Percentiles rank a stretch among this genome's conserved stretches.
Conservation (phyloP, 2,888 invertebrate genomes). For the Margaritifera margaritifera region DNA sequence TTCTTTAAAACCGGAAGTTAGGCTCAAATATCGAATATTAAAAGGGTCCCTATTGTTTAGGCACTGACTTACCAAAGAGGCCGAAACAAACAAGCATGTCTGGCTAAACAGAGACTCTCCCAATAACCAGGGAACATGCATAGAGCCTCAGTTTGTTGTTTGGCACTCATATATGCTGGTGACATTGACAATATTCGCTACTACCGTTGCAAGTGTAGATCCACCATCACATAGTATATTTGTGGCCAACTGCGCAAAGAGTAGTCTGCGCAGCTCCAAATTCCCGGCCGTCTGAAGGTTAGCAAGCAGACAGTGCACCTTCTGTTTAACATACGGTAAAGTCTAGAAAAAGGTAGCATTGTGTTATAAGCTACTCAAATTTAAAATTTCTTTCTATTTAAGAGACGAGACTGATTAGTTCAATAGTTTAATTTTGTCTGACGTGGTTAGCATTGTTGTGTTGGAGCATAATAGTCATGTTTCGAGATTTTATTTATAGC, state of each 20-base stretch:
- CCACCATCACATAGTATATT: slow-evolving; percentile 24
- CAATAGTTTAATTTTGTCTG: too few relatives aligned
- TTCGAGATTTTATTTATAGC: too few relatives aligned
- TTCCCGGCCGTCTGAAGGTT: slow-evolving; percentile 10
- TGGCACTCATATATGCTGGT: slow-evolving; percentile 35
- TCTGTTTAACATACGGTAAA: too few relatives aligned
- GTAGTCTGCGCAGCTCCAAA: slow-evolving; percentile 48
- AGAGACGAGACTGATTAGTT: too few relatives aligned
- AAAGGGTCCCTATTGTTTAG: slow-evolving; percentile 6
- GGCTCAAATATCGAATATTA: slow-evolving; percentile 39
- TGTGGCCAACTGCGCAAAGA: slow-evolving; percentile 47
- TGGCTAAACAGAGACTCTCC: slow-evolving; percentile 49
- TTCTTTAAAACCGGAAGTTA: slow-evolving; percentile 31
- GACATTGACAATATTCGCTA: slow-evolving; percentile 38
- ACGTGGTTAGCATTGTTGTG: too few relatives aligned
- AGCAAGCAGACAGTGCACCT: too few relatives aligned
- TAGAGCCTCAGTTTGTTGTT: slow-evolving; percentile 47
- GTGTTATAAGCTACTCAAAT: too few relatives aligned
- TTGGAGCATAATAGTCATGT: too few relatives aligned
- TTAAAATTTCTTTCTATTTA: too few relatives aligned
- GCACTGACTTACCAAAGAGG: slow-evolving; percentile 53
- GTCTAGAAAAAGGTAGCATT: too few relatives aligned
- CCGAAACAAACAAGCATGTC: slow-evolving; percentile 64
- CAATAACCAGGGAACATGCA: slow-evolving; percentile 44
- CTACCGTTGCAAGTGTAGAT: slow-evolving; percentile 4